phyloP scores from a whole-genome alignment of 2,113 vertebrate species.

The Rutilus rutilus region DNA sequence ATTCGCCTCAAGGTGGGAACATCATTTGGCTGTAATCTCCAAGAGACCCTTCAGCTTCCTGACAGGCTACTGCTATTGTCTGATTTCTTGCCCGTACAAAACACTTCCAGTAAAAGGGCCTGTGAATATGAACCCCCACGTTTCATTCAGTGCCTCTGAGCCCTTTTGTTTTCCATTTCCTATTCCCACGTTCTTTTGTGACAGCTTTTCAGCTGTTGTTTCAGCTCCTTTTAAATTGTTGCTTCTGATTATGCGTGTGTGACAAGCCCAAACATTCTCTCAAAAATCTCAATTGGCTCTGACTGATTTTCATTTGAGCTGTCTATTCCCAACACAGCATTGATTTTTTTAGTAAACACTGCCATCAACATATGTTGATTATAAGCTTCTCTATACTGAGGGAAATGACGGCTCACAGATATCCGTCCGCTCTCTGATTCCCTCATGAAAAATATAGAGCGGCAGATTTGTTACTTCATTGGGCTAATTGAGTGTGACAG shows the following conservation, averaged over 20 bases:
- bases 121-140: constrained; percentile 7
- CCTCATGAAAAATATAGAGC: constrained; percentile 74
- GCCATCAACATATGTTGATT: constrained; percentile 49
- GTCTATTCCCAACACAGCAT: constrained; percentile 14
- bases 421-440: constrained; percentile 63
- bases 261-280: constrained; percentile 22
- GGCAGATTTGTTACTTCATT: constrained; percentile 74
- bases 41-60: constrained; percentile 21
- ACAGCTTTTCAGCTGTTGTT: constrained; percentile 9
- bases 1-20: neutral
- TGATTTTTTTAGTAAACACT: constrained; percentile 32
- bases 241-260: constrained; percentile 18
- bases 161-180: constrained; percentile 31
- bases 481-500: constrained; percentile 77
- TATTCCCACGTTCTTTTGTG: neutral
- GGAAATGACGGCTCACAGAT: constrained; percentile 68
- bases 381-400: constrained; percentile 69
- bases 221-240: constrained; percentile 15
- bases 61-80: constrained; percentile 17
- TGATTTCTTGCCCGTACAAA: neutral
- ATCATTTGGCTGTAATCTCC: constrained; percentile 19
- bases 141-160: neutral
- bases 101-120: constrained; percentile 16
- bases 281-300: constrained; percentile 36
- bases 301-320: constrained; percentile 33